Base-by-base conservation (phyloP, 2,113 vertebrate species). In the Cryptotis parvus region DNA sequence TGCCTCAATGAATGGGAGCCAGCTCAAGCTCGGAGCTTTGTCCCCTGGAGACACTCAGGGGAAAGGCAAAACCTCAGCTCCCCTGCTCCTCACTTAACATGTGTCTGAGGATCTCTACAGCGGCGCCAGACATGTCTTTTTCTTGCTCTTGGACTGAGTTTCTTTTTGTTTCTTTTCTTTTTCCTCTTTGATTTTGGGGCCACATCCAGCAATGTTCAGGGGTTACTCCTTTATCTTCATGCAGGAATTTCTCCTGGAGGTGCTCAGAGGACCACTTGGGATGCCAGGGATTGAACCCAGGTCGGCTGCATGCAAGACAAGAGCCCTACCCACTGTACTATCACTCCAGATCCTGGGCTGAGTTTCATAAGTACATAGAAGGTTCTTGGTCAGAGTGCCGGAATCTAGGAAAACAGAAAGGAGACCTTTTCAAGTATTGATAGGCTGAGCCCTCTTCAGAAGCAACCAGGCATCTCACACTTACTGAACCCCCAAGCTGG, bases 371-470 rank as follows among this genome's bases (percentile, higher is more conserved):
- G 24, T 63, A 65, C 8, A 0, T 37, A 85, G 24, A 89, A 74
- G 45, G 29, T 31, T 0, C 45, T 39, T 68, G 29, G 45, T 41
- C 33, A 72, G 18, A 63, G 29, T 8, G 4, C 18, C 3, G 86
- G 83, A 75, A 65, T 43, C 24, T 22, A 70, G 66, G 26, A 84
- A 79, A 37, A 37, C 45, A 63, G 61, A 68, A 87, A 91, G 89
- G 26, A 55, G 52, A 16, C 0, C 11, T n/a, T 43, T 91, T 39
- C 4, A 29, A 66, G 73, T 29, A 55, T 69, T 82, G 33, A 39
- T 69, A 45, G 31, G 35, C 24, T 82, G 39, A 58, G 26, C 10
- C 26, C 14, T 39, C 39, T 83, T 63, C 69, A 35, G 52, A 43
- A 37, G 20, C 52, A 65, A 82, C 29, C 41, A 80, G 31, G 18